Evolutionary conservation across 2,888 invertebrate species (phyloP).

Genomic region (Zeuzera pyrina): DNA sequence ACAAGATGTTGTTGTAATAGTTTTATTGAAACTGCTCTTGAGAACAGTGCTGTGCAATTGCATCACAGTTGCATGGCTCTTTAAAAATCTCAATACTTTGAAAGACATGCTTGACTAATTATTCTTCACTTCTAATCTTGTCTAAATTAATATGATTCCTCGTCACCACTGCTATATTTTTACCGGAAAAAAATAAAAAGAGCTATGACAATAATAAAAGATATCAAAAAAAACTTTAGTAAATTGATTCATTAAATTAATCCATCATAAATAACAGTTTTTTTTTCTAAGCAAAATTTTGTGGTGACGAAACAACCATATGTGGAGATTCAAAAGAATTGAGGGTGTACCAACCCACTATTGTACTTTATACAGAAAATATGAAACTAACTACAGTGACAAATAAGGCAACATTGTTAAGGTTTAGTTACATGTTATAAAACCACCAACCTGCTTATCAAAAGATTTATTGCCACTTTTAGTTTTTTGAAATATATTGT

Average conservation of each 20-base stretch:
- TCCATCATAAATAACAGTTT: slow-evolving; percentile 5
- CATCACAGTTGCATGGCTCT: slow-evolving; percentile 29
- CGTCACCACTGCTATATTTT: slow-evolving; percentile 51
- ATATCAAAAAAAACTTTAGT: no score
- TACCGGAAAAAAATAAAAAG: slow-evolving; percentile 47
- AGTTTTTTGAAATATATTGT: slow-evolving; percentile 24
- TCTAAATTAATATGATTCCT: slow-evolving; percentile 40
- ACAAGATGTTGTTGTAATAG: slow-evolving; percentile 52
- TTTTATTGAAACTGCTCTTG: slow-evolving; percentile 42
- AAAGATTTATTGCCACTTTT: slow-evolving; percentile 29
- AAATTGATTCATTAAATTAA: no score
- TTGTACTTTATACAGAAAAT: no score
- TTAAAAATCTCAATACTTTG: slow-evolving; percentile 38
- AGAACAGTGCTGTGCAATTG: slow-evolving; percentile 36
- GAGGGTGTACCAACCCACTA: slow-evolving; percentile 14
- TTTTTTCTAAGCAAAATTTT: slow-evolving; percentile 3
- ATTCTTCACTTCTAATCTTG: slow-evolving; percentile 22
- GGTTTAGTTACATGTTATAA: no score
- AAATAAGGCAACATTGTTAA: no score
- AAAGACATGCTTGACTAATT: slow-evolving; percentile 46
- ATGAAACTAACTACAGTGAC: no score
- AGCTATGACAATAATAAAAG: no score
- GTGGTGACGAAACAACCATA: slow-evolving; percentile 55
- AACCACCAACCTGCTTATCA: slow-evolving; percentile 44
- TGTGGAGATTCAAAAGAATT: slow-evolving; percentile 34